Base-by-base conservation (phyloP, 2,888 invertebrate species). In the Lasioglossum zephyrum region DNA sequence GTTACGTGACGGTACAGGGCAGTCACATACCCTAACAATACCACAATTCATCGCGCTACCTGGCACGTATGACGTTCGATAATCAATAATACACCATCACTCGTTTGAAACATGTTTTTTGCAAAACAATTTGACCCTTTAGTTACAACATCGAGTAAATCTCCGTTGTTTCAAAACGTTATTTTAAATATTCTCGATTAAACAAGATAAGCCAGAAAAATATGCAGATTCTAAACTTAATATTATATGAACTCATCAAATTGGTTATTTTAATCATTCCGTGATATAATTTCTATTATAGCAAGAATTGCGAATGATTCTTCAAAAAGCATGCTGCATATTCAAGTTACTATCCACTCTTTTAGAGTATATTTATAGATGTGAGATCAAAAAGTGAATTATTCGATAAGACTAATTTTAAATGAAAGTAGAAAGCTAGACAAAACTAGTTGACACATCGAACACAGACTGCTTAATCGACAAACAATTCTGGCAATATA, bases 11-110 rank as follows among this genome's bases (percentile, higher is more conserved):
- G 13, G 39, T 41, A 63, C 31, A 63, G 31, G 18, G 8, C 41
- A 70, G 70, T 63, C 16, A 0, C 63, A 31, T 63, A 18, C 70
- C 41, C 41, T 70, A 70, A 70, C 39, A 70, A 70, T 41, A 70
- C 39, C 39, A 70, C 41, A 70, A 70, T 70, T 70, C 41, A 70
- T 70, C 41, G 22, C 41, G 41, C 39, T 70, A 41, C 41, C 39
- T 70, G n/a, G 5, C 41, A 70, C 39, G 41, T 39, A 70, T n/a
- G 22, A 41, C 41, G 11, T 41, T 13, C 70, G 41, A n/a, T 70
- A 70, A 41, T 70, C 41, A 41, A 70, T 41, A 70, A 70, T 41
- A 41, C 22, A 39, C 41, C 13, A 13, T n/a, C 41, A 41, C 13
- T 44, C 11, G 22, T 70, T 41, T 70, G 22, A 41, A 63, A 63